Conservation (phyloP, 2,888 invertebrate species). For the Microctonus aethiopoides region DNA sequence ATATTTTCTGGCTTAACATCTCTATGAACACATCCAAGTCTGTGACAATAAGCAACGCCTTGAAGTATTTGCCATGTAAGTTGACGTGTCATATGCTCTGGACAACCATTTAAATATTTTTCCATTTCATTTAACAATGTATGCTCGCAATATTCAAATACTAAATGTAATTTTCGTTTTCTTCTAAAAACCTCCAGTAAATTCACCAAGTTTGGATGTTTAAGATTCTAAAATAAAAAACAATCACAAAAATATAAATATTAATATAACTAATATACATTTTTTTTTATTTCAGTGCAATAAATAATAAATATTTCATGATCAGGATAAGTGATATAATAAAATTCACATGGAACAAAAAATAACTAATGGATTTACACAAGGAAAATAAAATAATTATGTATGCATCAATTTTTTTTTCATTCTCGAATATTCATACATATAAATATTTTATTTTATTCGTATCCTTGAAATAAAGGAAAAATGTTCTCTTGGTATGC, state of each 20-base stretch:
- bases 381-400: background rate
- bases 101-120: slow-evolving; percentile 91
- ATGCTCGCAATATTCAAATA: slow-evolving; percentile 98
- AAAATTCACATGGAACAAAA: background rate
- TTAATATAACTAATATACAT: background rate
- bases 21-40: slow-evolving; percentile 94
- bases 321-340: background rate
- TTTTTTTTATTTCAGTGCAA: background rate
- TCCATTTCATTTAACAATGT: slow-evolving; percentile 97
- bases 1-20: slow-evolving; percentile 99
- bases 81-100: slow-evolving; percentile 89
- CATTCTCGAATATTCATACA: too few relatives aligned
- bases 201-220: slow-evolving; percentile 97
- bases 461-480: slow-evolving; percentile 36
- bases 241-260: too few relatives aligned
- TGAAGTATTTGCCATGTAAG: slow-evolving; percentile 96
- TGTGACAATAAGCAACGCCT: slow-evolving; percentile 96
- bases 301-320: background rate
- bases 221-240: slow-evolving; percentile 93
- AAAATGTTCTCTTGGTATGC: slow-evolving; percentile 2
- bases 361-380: background rate
- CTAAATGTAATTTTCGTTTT: slow-evolving; percentile 94
- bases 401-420: too few relatives aligned
- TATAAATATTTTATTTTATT: too few relatives aligned
- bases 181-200: slow-evolving; percentile 97